Evolutionary conservation across 2,797 vertebrate species (phyloP).

Genomic region (Gymnocypris eckloni): DNA sequence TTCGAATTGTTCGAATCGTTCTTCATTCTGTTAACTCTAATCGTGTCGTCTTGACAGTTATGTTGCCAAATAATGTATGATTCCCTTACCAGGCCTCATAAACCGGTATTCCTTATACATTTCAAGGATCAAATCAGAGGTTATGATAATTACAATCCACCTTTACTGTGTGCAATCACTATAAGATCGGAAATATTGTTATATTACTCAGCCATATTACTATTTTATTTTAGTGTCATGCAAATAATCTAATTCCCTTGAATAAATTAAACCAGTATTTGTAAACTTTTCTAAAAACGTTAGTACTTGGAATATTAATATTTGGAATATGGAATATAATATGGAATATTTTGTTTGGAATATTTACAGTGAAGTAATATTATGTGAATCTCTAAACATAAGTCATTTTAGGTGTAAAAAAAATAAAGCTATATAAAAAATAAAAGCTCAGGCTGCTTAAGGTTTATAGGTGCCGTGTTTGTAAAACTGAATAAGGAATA

Average conservation of each 20-base stretch:
- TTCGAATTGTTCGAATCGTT: neutral
- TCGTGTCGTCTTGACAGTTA: neutral
- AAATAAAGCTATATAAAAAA: neutral
- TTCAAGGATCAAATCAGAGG: neutral
- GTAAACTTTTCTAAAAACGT: neutral
- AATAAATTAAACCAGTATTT: neutral
- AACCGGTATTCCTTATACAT: neutral
- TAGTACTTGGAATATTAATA: neutral
- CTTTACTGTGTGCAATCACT: neutral
- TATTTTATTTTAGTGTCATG: neutral
- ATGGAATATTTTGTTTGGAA: neutral
- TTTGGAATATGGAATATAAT: neutral
- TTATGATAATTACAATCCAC: neutral
- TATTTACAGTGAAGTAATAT: neutral
- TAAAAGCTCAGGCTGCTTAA: neutral
- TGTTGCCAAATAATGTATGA: neutral
- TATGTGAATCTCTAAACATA: neutral
- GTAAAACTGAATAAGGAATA: neutral
- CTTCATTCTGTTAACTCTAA: neutral
- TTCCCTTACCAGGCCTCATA: constrained; percentile 23
- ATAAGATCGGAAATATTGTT: neutral
- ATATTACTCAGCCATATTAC: neutral
- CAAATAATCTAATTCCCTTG: neutral
- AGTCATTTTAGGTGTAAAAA: neutral
- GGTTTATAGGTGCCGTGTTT: neutral